Base-by-base conservation (phyloP, 2,797 vertebrate genomes). In the Peromyscus eremicus region DNA sequence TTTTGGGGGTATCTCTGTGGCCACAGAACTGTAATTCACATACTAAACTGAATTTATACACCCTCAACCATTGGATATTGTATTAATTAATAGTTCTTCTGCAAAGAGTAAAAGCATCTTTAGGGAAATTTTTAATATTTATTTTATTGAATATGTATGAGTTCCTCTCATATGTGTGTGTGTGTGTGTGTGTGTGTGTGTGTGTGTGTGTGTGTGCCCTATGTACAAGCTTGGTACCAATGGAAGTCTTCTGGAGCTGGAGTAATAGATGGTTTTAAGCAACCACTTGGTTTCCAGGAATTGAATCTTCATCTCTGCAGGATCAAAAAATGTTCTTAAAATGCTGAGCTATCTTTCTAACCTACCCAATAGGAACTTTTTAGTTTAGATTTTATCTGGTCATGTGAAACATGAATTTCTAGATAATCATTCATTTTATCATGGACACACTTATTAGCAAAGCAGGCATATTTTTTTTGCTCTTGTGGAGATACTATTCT, bases 391-490 rank as follows among this genome's bases (percentile, higher is more conserved):
- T 82, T 92, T 89, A 93, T 79, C n/a, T 21, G 2, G 37, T 88
- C 5, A 60, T 62, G 57, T 71, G 23, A 95, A 95, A 82, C 62
- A 55, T 80, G 11, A 17, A 91, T 89, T 79, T 64, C 29, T 40
- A 86, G 16, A 82, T 86, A 92, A 27, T 90, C 32, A 70, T 9
- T 90, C 75, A 85, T 86, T 94, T 46, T 70, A 82, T 23, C 82
- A 29, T 95, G 19, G 21, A 75, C 88, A 70, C 1, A 70, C 55
- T 32, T 83, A 25, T 79, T 46, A 64, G 73, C 37, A 75, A 92
- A 84, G 34, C 6, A 66, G 7, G 84, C 4, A 79, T 55, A 76
- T 23, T 76, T 46, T 70, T 70, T 29, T 4, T 93, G 34, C 1
- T 2, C 2, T 82, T 32, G 12, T 82, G 27, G 40, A 94, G 23